Evolutionary conservation across 1,140 invertebrate species (phyloP), one percentile per base, ranked within the genome.

Genomic region (Cyclargus thomasi): DNA sequence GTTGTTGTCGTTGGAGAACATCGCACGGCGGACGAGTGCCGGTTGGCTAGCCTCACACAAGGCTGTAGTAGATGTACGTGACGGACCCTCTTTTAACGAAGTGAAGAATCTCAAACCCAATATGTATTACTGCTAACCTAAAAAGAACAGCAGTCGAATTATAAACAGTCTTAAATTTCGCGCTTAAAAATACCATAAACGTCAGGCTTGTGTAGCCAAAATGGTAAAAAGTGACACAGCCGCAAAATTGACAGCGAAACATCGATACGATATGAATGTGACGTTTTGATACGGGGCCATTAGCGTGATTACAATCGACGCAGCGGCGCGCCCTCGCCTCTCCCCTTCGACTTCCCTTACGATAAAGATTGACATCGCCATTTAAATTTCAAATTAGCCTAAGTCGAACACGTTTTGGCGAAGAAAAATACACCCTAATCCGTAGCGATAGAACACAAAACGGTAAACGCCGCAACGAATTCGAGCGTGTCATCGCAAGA

Each of bases 231-330:
- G 69, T 59, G 67, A 59, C 74, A 68, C 67, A 67, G 68, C 72
- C 78, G 80, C 78, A 80, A 83, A 86, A 88, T 81, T 84, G 78
- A 86, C 82, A 86, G 70, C 77, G 76, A 83, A 84, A 85, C 74
- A 81, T 87, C 80, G 82, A 88, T 87, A 81, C 79, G 77, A 79
- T 76, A 86, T 75, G 77, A 85, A 85, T 88, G 83, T 88, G 85
- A 90, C 85, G 83, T 90, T 90, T 88, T 88, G 85, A 90, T 88
- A 85, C 84, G 83, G 78, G 85, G 77, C 87, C 87, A 90, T 90
- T 90, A 88, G 87, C 85, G 86, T 90, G 86, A 90, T 90, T 90
- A 90, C 81, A 88, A 86, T 86, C 82, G 86, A 88, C 87, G 87
- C 82, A 84, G 80, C 71, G 81, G 74, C 85, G 81, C 85, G 80